Evolutionary conservation across 2,113 vertebrate species (phyloP).

Genomic region (Marcusenius ussheri): DNA sequence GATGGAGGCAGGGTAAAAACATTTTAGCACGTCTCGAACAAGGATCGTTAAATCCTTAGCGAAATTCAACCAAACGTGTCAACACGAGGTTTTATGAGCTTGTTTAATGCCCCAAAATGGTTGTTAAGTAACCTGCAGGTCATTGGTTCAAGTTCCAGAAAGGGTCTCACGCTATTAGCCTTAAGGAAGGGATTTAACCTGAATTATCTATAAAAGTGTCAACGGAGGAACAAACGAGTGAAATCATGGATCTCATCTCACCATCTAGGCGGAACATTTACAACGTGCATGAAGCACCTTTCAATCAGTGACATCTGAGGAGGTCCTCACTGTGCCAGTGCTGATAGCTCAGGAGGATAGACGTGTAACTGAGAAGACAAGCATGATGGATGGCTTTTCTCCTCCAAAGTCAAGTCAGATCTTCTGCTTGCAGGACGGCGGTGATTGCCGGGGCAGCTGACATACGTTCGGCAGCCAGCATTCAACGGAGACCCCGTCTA

Average conservation of each 20-base stretch:
- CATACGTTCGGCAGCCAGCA: constrained; percentile 48
- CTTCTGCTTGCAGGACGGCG: constrained; percentile 17
- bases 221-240: not conserved
- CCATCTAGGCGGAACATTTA: not conserved
- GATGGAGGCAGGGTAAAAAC: not conserved
- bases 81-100: not conserved
- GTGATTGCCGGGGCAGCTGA: constrained; percentile 58
- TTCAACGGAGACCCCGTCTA: constrained; percentile 35
- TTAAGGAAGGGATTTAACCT: not conserved
- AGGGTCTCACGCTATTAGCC: not conserved
- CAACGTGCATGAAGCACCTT: not conserved
- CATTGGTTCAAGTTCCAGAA: not conserved
- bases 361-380: constrained; percentile 29
- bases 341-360: constrained; percentile 36
- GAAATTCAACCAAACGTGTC: not conserved
- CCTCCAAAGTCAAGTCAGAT: constrained; percentile 41
- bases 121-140: not conserved
- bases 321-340: constrained; percentile 38
- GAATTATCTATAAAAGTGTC: not conserved
- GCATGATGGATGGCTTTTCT: constrained; percentile 52
- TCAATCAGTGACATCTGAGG: constrained; percentile 9
- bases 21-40: not conserved
- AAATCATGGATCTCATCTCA: not conserved
- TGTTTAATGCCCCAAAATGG: not conserved
- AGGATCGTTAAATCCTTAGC: not conserved